phyloP scores from a whole-genome alignment of 64 coral and sea anemone genomes.

The Orbicella faveolata region DNA sequence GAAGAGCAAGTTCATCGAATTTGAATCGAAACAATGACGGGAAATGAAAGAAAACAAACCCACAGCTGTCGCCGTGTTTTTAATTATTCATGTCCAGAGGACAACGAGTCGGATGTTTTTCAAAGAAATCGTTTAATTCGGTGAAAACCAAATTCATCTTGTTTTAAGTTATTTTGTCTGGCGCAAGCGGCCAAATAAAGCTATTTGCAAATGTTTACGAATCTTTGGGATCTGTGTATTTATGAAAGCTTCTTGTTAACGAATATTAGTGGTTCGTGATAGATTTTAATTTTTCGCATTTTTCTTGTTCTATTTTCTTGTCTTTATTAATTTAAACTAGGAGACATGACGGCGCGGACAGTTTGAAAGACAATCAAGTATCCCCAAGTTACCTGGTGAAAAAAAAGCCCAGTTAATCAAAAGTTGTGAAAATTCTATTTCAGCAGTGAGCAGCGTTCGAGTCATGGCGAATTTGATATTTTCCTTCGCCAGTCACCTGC shows the following conservation, averaged over 20 bases:
- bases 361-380: background rate
- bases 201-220: slow-evolving; percentile 15
- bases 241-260: background rate
- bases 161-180: slow-evolving; percentile 38
- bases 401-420: background rate
- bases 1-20: slow-evolving; percentile 1
- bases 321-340: background rate
- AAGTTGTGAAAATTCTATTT: background rate
- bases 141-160: slow-evolving; percentile 34
- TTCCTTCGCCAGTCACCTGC: background rate
- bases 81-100: slow-evolving; percentile 20
- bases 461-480: background rate
- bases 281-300: slow-evolving; percentile 6
- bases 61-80: slow-evolving; percentile 19
- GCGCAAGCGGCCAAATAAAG: background rate
- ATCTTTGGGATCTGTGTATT: background rate
- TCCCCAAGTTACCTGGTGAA: background rate
- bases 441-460: background rate
- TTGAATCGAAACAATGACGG: slow-evolving; percentile 20
- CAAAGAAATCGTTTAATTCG: slow-evolving; percentile 43
- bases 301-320: background rate
- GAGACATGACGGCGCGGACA: background rate
- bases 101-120: slow-evolving; percentile 22
- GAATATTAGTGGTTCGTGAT: background rate
- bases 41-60: slow-evolving; percentile 26